Percentiles rank a stretch among this genome's conserved stretches.
Conservation (phyloP, 2,888 invertebrate genomes). For the Tetragnatha montana region DNA sequence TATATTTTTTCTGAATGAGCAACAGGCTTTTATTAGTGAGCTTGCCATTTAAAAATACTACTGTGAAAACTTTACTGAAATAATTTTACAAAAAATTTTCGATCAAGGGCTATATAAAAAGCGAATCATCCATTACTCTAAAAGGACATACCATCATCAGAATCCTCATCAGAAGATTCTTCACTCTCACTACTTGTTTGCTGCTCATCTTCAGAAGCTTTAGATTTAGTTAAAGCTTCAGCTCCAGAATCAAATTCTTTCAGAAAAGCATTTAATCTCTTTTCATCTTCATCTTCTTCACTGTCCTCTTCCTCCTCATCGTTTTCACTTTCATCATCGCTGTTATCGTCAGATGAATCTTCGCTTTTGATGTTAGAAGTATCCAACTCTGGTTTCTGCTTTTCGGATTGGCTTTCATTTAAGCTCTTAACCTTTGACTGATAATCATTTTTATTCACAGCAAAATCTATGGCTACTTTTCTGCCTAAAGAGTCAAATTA, state of each 20-base stretch:
- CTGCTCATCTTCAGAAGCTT: not conserved
- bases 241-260: constrained; percentile 63
- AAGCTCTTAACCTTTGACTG: constrained; percentile 34
- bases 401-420: constrained; percentile 4
- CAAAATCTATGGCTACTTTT: constrained; percentile 69
- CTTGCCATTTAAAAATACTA: too few species aligned
- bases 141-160: constrained; percentile 11
- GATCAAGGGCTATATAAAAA: too few species aligned
- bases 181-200: not conserved
- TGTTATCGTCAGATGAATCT: constrained; percentile 20
- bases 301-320: constrained; percentile 73
- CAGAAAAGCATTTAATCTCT: constrained; percentile 41
- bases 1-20: too few species aligned
- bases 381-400: constrained; percentile 15
- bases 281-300: constrained; percentile 52
- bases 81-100: too few species aligned
- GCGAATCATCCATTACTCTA: too few species aligned
- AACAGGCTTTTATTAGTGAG: too few species aligned
- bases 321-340: constrained; percentile 72
- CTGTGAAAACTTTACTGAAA: too few species aligned
- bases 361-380: constrained; percentile 1
- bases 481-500: constrained; percentile 42
- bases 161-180: constrained; percentile 51
- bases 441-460: constrained; percentile 51
- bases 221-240: constrained; percentile 19